Percentiles rank a stretch among this genome's conserved stretches.
phyloP scores from a whole-genome alignment of 2,797 vertebrate species.

The Acridotheres tristis region DNA sequence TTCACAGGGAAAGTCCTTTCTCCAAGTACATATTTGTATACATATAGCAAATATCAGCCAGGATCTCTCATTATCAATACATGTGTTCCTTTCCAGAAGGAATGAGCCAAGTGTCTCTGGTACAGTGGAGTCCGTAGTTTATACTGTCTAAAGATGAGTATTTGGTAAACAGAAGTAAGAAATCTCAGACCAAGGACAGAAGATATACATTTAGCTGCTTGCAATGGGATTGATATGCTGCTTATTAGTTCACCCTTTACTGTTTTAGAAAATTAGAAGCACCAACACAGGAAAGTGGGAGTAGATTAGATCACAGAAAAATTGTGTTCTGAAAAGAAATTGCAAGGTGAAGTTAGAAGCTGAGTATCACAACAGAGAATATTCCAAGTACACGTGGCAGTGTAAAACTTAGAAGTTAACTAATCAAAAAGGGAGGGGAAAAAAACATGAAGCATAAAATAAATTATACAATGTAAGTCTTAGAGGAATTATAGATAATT shows the following conservation, averaged over 20 bases:
- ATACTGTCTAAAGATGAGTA: background rate
- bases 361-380: background rate
- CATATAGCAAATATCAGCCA: background rate
- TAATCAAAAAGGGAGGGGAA: background rate
- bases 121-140: background rate
- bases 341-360: background rate
- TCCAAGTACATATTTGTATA: background rate
- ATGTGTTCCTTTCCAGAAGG: background rate
- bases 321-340: background rate
- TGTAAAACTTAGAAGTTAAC: background rate
- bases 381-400: background rate
- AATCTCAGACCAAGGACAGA: background rate
- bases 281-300: background rate
- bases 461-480: background rate
- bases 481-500: constrained; percentile 33
- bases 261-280: background rate
- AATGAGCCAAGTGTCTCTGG: background rate
- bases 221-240: background rate
- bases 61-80: background rate
- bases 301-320: background rate
- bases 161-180: background rate
- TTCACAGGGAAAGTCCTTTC: background rate
- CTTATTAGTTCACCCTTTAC: background rate
- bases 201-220: background rate
- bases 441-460: background rate